Conservation (phyloP, 2,113 vertebrate genomes). For the Epinephelus cyanopodus region DNA sequence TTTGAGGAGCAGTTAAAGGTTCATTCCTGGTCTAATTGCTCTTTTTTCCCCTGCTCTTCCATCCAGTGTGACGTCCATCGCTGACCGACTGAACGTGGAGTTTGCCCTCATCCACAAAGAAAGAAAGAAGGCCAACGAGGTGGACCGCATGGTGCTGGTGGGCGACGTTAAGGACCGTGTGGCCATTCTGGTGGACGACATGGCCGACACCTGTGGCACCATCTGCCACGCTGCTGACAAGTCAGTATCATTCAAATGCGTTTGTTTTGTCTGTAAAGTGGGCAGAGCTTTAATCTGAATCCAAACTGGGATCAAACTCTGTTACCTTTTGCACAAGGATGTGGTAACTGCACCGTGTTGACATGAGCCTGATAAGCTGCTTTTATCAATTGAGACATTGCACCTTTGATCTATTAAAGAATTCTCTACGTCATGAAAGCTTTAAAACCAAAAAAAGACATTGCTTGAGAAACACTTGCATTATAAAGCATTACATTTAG, state of each 20-base stretch:
- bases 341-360: too few relatives aligned
- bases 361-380: not conserved
- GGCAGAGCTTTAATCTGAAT: not conserved
- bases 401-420: not conserved
- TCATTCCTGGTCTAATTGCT: not conserved
- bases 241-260: slow-evolving; percentile 74
- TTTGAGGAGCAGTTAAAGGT: not conserved
- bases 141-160: slow-evolving; percentile 97
- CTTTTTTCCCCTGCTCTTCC: not conserved
- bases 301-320: not conserved
- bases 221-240: slow-evolving; percentile 95
- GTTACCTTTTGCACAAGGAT: too few relatives aligned
- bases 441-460: not conserved
- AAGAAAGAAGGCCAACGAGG: slow-evolving; percentile 96
- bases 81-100: slow-evolving; percentile 94
- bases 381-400: not conserved
- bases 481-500: not conserved
- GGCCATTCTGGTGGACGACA: slow-evolving; percentile 95
- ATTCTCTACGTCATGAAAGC: not conserved
- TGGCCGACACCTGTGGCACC: slow-evolving; percentile 97
- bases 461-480: not conserved
- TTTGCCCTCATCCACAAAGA: slow-evolving; percentile 98
- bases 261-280: not conserved
- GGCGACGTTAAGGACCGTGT: slow-evolving; percentile 94
- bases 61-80: slow-evolving; percentile 94